These are phyloP conservation scores for Amphiprion ocellaris DNA, from an alignment of 2,113 vertebrate species.

Conservation along the genomic window DNA sequence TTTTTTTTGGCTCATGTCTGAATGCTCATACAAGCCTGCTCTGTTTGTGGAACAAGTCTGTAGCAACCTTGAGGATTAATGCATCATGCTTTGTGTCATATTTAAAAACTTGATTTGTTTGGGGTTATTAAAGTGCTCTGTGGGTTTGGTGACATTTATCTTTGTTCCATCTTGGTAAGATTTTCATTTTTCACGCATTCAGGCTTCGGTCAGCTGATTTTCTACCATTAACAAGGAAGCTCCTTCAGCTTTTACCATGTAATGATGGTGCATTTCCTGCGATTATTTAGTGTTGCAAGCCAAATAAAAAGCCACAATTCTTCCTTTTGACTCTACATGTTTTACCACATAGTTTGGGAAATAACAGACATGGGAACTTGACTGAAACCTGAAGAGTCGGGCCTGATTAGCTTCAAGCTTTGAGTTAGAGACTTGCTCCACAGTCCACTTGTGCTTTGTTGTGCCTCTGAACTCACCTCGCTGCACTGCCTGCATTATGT, in stretches of 20 bases:
- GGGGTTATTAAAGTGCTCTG: too few species aligned
- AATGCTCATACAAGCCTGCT: background rate
- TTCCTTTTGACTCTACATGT: background rate
- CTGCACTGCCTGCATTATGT: slow-evolving; percentile 3
- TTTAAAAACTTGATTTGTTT: too few species aligned
- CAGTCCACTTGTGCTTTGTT: slow-evolving; percentile 1
- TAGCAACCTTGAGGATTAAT: too few species aligned
- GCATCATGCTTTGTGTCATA: too few species aligned
- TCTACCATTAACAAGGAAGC: slow-evolving; percentile 13
- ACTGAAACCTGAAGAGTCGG: background rate
- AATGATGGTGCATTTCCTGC: background rate
- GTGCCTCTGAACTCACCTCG: slow-evolving; percentile 26
- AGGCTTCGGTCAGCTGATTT: slow-evolving; percentile 17
- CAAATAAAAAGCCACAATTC: background rate
- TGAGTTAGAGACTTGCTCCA: background rate
- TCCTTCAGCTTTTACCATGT: slow-evolving; percentile 8
- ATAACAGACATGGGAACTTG: background rate
- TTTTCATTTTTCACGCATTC: background rate
- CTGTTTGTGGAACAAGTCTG: background rate
- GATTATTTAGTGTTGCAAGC: background rate
- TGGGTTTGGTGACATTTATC: too few species aligned
- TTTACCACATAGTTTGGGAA: background rate
- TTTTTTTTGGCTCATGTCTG: background rate
- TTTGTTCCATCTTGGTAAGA: background rate
- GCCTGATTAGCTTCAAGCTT: background rate